A percentile compares a stretch with the other conserved stretches of the same genome.
Evolutionary conservation across 2,113 vertebrate species (phyloP).

Genomic region (Geococcyx californianus): DNA sequence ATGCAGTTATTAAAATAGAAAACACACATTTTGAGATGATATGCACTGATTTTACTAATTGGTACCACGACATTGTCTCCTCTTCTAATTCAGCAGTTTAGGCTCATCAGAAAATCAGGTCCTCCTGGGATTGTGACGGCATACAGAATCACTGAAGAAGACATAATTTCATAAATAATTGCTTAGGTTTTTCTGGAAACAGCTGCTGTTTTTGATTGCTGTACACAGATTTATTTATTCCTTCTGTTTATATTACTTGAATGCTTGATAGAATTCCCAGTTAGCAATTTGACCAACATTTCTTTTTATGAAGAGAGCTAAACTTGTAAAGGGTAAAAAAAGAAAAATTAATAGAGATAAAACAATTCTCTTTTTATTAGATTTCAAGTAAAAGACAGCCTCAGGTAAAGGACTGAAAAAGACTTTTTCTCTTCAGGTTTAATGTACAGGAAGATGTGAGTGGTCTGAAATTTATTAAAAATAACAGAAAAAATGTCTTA

Average conservation of each 20-base stretch:
- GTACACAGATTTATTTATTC: conserved; percentile 56
- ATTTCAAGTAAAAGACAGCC: neutral
- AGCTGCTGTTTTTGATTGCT: conserved; percentile 65
- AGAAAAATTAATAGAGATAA: neutral
- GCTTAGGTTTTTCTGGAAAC: conserved; percentile 63
- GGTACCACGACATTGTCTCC: conserved; percentile 46
- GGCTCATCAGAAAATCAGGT: conserved; percentile 39
- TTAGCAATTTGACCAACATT: conserved; percentile 41
- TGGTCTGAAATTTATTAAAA: neutral
- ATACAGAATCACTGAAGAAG: conserved; percentile 66
- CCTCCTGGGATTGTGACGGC: neutral
- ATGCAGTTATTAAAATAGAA: neutral
- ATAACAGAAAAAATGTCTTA: neutral
- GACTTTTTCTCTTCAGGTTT: neutral
- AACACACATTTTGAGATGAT: neutral
- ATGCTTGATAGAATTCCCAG: conserved; percentile 58
- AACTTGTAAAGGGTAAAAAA: neutral
- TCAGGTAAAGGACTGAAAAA: neutral
- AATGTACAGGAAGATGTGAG: neutral
- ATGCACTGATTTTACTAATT: conserved; percentile 41
- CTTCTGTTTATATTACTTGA: conserved; percentile 56
- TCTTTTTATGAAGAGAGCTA: conserved; percentile 32
- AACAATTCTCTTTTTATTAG: neutral
- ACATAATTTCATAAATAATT: conserved; percentile 81
- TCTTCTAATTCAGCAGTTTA: conserved; percentile 46